These are phyloP conservation scores for human (Homo sapiens) DNA, from an alignment of 2,113 vertebrate species.

Conservation along the genomic window DNA sequence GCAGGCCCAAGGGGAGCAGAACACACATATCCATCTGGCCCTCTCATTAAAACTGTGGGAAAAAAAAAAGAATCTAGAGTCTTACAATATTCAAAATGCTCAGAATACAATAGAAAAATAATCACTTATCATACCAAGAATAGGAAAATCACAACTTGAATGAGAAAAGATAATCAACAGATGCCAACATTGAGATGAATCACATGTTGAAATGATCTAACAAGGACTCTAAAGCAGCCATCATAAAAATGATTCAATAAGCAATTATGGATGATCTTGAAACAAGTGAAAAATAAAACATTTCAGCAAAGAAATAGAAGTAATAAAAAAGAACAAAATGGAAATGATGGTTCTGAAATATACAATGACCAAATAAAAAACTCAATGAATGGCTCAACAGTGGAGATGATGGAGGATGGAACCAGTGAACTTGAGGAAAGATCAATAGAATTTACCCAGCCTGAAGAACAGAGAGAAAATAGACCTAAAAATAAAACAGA, in stretches of 20 bases:
- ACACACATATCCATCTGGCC: background rate
- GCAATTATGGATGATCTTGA: constrained; percentile 55
- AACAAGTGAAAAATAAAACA: constrained; percentile 46
- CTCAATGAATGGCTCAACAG: background rate
- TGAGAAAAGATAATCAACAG: constrained; percentile 44
- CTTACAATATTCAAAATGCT: constrained; percentile 21
- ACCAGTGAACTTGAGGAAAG: background rate
- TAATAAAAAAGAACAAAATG: constrained; percentile 41
- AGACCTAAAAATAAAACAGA: background rate
- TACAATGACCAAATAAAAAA: constrained; percentile 2
- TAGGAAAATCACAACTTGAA: constrained; percentile 40
- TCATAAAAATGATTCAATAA: constrained; percentile 60
- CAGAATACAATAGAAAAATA: background rate
- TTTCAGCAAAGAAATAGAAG: constrained; percentile 13
- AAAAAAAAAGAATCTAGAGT: background rate
- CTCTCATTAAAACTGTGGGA: background rate
- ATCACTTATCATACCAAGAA: constrained; percentile 3
- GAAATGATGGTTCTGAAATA: constrained; percentile 27
- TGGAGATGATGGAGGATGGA: background rate
- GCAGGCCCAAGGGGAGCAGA: background rate
- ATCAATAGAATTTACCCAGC: background rate
- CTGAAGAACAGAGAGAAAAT: background rate
- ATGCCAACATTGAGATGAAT: background rate
- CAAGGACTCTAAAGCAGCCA: constrained; percentile 48
- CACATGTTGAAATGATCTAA: constrained; percentile 20